Conservation (phyloP, 2,888 invertebrate genomes). For the Allophyes oxyacanthae region DNA sequence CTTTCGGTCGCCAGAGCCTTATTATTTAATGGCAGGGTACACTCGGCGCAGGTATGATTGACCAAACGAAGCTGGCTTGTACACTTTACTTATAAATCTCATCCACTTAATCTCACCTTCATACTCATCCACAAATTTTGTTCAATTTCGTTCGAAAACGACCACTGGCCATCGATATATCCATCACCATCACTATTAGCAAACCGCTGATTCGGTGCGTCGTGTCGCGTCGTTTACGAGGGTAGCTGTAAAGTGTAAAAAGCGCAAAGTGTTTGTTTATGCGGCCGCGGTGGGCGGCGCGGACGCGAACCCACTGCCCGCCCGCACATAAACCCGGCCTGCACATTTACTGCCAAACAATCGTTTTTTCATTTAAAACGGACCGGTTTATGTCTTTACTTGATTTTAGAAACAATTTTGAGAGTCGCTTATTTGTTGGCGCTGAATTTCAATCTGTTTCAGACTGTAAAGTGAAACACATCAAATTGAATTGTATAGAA, state of each 20-base stretch:
- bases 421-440: conserved; percentile 47
- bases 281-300: conserved; percentile 72
- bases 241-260: conserved; percentile 86
- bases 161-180: conserved; percentile 6
- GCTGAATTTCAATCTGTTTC: conserved; percentile 40
- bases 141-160: background rate
- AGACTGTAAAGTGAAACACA: conserved; percentile 23
- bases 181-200: conserved; percentile 66
- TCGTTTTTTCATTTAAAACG: conserved; percentile 62
- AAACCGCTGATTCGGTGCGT: conserved; percentile 83
- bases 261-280: conserved; percentile 87
- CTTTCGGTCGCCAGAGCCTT: too few relatives aligned
- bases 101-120: too few relatives aligned
- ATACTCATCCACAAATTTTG: background rate
- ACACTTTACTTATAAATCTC: too few relatives aligned
- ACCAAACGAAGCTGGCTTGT: too few relatives aligned
- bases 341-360: conserved; percentile 74
- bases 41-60: too few relatives aligned
- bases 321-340: conserved; percentile 72
- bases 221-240: conserved; percentile 85
- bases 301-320: conserved; percentile 52
- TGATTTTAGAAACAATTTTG: conserved; percentile 56
- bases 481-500: conserved; percentile 13
- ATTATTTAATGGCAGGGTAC: too few relatives aligned
- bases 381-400: conserved; percentile 58